phyloP scores from a whole-genome alignment of 2,113 vertebrate genomes.

The Meriones unguiculatus region DNA sequence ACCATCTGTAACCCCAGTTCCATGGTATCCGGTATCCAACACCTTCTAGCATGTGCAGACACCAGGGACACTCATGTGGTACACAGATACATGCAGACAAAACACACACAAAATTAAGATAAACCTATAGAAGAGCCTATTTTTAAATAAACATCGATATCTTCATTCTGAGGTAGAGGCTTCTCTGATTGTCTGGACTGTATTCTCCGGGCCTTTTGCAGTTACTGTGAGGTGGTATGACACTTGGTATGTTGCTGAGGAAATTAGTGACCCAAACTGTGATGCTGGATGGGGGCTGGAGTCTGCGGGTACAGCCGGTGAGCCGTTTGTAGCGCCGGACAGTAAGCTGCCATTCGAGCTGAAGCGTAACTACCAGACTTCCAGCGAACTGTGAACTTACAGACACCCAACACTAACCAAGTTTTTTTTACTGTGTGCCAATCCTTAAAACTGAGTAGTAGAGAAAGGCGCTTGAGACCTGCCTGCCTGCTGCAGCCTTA shows the following conservation, averaged over 20 bases:
- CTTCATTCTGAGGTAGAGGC: conserved; percentile 15
- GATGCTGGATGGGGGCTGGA: background rate
- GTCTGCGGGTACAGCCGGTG: background rate
- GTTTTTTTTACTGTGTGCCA: background rate
- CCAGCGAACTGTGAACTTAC: background rate
- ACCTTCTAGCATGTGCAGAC: background rate
- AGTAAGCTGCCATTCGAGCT: background rate
- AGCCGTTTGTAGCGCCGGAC: background rate
- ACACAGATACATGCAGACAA: background rate
- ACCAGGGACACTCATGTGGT: background rate
- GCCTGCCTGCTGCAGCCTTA: background rate
- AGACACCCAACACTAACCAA: background rate
- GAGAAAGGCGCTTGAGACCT: background rate
- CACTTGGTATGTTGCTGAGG: background rate
- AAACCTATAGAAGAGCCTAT: background rate
- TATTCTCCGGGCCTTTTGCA: background rate
- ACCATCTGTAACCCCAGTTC: background rate
- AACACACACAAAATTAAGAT: background rate
- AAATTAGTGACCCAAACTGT: background rate
- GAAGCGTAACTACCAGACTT: background rate
- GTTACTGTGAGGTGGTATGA: background rate
- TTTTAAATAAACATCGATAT: background rate
- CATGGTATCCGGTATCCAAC: background rate
- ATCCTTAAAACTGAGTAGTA: background rate
- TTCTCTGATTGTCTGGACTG: background rate